Percentiles rank a stretch among this genome's conserved stretches.
phyloP scores from a whole-genome alignment of 2,888 invertebrate genomes.

The Dicranocentrus wangi region DNA sequence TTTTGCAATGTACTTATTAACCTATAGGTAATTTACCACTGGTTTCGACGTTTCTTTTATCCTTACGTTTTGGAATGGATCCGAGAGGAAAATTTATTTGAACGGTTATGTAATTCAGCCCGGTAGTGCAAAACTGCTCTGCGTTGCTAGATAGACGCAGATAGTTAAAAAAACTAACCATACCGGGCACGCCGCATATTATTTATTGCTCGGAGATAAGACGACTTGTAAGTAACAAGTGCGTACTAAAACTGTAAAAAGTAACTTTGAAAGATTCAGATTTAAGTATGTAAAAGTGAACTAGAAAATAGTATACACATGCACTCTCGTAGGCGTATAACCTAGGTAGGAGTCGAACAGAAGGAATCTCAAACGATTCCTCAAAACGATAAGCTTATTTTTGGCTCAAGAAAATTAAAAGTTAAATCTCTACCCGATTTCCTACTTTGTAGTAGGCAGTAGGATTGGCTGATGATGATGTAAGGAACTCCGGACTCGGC shows the following conservation, averaged over 20 bases:
- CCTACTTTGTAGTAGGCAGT: conserved; percentile 10
- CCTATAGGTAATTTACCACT: background rate
- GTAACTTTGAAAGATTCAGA: background rate
- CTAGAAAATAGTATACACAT: too few relatives aligned
- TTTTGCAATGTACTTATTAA: conserved; percentile 16
- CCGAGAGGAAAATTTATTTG: conserved; percentile 52
- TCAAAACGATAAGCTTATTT: conserved; percentile 36
- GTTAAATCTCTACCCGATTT: conserved; percentile 44
- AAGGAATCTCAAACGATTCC: conserved; percentile 34
- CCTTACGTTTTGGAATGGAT: conserved; percentile 33
- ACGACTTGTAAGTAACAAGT: conserved; percentile 31
- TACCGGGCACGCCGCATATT: conserved; percentile 14
- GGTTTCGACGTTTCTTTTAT: conserved; percentile 36
- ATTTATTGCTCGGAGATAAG: conserved; percentile 35
- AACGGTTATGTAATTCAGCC: conserved; percentile 9
- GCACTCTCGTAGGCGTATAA: too few relatives aligned
- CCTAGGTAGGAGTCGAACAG: background rate
- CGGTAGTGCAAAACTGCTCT: too few relatives aligned
- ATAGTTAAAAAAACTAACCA: too few relatives aligned
- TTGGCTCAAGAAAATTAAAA: conserved; percentile 54
- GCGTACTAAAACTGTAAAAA: conserved; percentile 47
- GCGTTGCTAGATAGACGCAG: background rate
- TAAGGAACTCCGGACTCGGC: background rate
- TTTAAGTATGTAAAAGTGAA: too few relatives aligned
- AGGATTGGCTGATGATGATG: conserved; percentile 9